A percentile compares a stretch with the other conserved stretches of the same genome.
Conservation (phyloP, 2,113 vertebrate species). For the Psettodes erumei region DNA sequence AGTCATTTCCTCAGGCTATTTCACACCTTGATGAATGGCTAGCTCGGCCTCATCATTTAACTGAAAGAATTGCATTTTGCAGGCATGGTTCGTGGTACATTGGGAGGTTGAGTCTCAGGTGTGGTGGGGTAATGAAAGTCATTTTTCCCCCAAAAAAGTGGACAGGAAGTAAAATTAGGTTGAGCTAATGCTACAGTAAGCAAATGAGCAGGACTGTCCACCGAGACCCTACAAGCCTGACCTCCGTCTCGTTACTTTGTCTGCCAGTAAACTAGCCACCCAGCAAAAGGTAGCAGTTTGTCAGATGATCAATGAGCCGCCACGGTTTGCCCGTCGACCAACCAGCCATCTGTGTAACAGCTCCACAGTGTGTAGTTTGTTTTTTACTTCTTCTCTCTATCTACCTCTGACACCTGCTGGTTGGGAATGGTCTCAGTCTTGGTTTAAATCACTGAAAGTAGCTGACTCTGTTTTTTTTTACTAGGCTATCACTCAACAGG, state of each 20-base stretch:
- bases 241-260: background rate
- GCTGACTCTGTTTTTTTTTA: conserved; percentile 66
- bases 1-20: conserved; percentile 49
- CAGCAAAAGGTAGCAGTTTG: conserved; percentile 15
- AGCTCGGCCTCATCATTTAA: conserved; percentile 25
- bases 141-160: background rate
- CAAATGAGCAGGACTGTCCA: conserved; percentile 20
- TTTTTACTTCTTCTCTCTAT: conserved; percentile 45
- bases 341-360: conserved; percentile 18
- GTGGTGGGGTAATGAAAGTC: background rate
- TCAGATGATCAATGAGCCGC: conserved; percentile 35
- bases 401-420: background rate
- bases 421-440: conserved; percentile 16
- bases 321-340: conserved; percentile 26
- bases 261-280: conserved; percentile 15
- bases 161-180: background rate
- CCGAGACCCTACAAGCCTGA: conserved; percentile 30
- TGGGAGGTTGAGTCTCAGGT: conserved; percentile 5
- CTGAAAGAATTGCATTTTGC: conserved; percentile 27
- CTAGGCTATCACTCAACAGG: conserved; percentile 52
- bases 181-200: background rate
- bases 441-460: conserved; percentile 64
- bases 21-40: conserved; percentile 57
- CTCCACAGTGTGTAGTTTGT: conserved; percentile 45
- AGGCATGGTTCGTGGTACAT: conserved; percentile 3